Evolutionary conservation across 2,888 invertebrate species (phyloP).

Genomic region (Drosophila subsilvestris): DNA sequence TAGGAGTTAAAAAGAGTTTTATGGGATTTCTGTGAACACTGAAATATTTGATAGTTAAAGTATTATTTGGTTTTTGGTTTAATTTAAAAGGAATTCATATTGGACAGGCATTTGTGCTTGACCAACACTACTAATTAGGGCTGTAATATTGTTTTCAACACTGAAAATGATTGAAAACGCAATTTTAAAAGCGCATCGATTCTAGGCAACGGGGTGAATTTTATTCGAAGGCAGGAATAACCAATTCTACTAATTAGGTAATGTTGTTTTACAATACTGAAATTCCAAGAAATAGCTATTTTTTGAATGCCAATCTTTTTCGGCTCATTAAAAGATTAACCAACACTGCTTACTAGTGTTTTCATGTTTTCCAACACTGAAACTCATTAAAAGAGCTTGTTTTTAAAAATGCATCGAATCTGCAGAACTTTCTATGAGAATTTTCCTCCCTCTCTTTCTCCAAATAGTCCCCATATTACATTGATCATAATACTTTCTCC

Average conservation of each 20-base stretch:
- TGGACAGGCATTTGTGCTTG: neutral
- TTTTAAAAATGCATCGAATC: too few relatives aligned
- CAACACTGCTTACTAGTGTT: neutral
- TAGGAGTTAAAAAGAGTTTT: neutral
- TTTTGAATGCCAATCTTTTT: too few relatives aligned
- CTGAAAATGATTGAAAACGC: neutral
- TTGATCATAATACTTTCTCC: neutral
- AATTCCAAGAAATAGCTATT: too few relatives aligned
- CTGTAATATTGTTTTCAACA: neutral
- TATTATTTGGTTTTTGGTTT: neutral
- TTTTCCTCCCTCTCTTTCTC: too few relatives aligned
- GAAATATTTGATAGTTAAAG: neutral
- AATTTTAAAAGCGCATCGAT: slow-evolving; percentile 10
- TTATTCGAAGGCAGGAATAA: too few relatives aligned
- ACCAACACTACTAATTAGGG: neutral
- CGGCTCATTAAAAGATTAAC: neutral
- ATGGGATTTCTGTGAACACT: too few relatives aligned
- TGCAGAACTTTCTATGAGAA: neutral
- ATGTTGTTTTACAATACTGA: too few relatives aligned
- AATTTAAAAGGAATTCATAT: neutral
- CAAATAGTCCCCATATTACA: neutral
- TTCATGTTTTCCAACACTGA: neutral
- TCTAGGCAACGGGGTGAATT: too few relatives aligned
- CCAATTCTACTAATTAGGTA: too few relatives aligned
- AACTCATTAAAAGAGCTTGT: neutral